Base-by-base conservation (phyloP, 1,140 invertebrate genomes). In the Drosophila rhopaloa region DNA sequence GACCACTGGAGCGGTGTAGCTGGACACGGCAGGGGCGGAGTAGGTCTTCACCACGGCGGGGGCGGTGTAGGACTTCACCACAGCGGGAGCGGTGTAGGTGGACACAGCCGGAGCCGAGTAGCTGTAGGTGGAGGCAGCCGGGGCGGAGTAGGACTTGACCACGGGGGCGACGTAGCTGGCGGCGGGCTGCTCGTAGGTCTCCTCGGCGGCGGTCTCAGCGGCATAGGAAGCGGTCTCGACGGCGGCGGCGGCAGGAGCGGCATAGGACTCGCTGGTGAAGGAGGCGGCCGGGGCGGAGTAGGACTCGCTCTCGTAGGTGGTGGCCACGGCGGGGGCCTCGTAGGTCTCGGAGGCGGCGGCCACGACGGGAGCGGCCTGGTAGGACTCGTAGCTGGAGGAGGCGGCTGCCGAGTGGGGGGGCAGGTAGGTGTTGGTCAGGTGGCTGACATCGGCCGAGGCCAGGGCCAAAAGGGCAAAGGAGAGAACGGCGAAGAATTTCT, bases 401-500 rank as follows among this genome's bases (percentile, higher is more conserved):
- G 76, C 73, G 7, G 66, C 65, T 0, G 1, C 73, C 0, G 53
- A 19, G 11, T 24, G 62, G 0, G 83, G 84, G 37, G 83, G 83
- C 73, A 88, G 67, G 38, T 88, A 86, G 55, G 70, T 86, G 60
- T 82, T 84, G 62, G 55, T 47, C 73, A 90, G 38, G 38, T 90
- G 86, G 68, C 81, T 86, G 1, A 90, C 86, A 81, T 90, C 86
- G 35, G 86, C 86, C 32, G 78, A 67, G 65, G 71, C 76, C 53
- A 80, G 16, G 1, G 76, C 81, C 57, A 90, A n/a, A 10, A 90
- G 66, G 62, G 86, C 79, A 7, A 86, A 50, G 13, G 82, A 73
- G 38, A 88, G 63, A 54, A 70, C 44, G 29, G 70, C 79, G 51
- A 86, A 71, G 56, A 86, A 57, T 81, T 90, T 47, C 86, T 90